Base-by-base conservation (phyloP, 2,888 invertebrate genomes). In the Ochropleura leucogaster region DNA sequence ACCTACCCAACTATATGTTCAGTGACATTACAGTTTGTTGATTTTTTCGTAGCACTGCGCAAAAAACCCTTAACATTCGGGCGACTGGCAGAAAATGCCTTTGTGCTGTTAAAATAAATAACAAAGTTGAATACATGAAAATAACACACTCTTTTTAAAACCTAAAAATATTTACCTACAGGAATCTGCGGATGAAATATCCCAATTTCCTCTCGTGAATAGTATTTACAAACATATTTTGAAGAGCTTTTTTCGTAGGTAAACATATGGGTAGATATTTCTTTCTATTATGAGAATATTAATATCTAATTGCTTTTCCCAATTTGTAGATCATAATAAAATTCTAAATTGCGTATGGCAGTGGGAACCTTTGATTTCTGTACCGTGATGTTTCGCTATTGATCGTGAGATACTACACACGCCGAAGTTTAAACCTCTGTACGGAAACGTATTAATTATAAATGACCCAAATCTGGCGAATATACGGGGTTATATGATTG, bases 1-100 rank as follows among this genome's bases (percentile, higher is more conserved):
- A 69, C 66, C 46, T 77, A 62, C 12, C n/a, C n/a, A 47, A 63
- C 40, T 63, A 70, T 69, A 76, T 74, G 40, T 62, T 70, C 51
- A 47, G 49, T 63, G 14, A 63, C 74, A 75, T 57, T 71, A 53
- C 49, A 47, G 65, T 66, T 47, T 6, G 14, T 30, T 59, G 51
- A 5, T 46, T 3, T 40, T 67, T 51, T 14, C 40, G 7, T 51
- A 44, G 42, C 20, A 20, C 10, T 30, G 18, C 42, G n/a, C 42
- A 30, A 60, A 67, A 20, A 73, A 46, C 40, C 9, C 9, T 20
- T 49, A 16, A 51, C n/a, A 5, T 2, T 30, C 51, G 18, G 4
- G 16, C 16, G 40, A 62, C 20, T 20, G 10, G 18, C 46, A 51
- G 20, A 40, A 67, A 78, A 68, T 59, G 18, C 9, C 8, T 44